phyloP scores from a whole-genome alignment of 2,888 invertebrate species.

The Celastrina argiolus region DNA sequence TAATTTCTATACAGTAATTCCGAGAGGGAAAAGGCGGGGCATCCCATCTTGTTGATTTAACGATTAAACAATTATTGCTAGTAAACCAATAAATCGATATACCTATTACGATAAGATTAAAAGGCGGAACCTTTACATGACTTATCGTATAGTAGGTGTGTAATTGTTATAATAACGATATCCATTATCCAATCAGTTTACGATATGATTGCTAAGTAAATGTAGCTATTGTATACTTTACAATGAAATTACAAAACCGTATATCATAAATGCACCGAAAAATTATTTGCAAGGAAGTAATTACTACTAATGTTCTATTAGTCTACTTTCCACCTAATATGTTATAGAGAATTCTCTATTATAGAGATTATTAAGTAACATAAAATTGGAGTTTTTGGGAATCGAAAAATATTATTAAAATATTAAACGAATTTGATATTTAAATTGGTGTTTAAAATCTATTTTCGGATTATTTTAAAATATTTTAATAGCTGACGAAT shows the following conservation, averaged over 20 bases:
- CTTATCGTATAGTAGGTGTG: background rate
- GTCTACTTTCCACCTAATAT: too few relatives aligned
- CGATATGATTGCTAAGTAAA: background rate
- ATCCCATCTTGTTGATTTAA: background rate
- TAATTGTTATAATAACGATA: background rate
- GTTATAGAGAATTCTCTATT: background rate
- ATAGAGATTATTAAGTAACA: background rate
- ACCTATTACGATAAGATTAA: conserved; percentile 5
- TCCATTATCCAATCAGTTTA: background rate
- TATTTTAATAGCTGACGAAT: too few relatives aligned
- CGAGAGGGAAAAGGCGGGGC: background rate
- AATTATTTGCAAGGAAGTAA: background rate
- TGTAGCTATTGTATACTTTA: conserved; percentile 2
- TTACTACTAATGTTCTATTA: background rate
- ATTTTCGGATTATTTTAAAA: too few relatives aligned
- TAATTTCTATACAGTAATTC: background rate
- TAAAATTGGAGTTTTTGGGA: too few relatives aligned
- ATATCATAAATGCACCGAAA: background rate
- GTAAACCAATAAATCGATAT: background rate
- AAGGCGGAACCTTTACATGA: background rate
- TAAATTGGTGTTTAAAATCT: too few relatives aligned
- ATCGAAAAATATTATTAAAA: too few relatives aligned
- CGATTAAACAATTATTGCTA: background rate
- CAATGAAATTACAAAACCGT: background rate
- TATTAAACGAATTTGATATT: too few relatives aligned